phyloP scores from a whole-genome alignment of 2,797 vertebrate species.

The Selene dorsalis region DNA sequence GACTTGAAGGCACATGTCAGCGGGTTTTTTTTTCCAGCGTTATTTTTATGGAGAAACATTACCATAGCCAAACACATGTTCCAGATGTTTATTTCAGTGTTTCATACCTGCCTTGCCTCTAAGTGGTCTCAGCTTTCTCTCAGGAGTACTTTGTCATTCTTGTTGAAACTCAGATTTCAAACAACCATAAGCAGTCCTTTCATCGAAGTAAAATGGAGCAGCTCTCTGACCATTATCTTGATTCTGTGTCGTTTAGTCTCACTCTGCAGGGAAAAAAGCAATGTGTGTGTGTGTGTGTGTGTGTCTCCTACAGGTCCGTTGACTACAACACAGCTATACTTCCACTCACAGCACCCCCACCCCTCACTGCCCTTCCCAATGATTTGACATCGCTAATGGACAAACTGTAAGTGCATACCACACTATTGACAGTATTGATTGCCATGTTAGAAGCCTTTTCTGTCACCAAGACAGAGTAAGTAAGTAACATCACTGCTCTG shows the following conservation, averaged over 20 bases:
- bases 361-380: conserved; percentile 66
- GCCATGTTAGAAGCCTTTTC: neutral
- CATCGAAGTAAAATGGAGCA: conserved; percentile 40
- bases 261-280: conserved; percentile 29
- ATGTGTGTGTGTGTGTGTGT: conserved; percentile 16
- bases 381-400: conserved; percentile 58
- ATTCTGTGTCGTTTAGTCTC: conserved; percentile 31
- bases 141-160: conserved; percentile 31
- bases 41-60: no score
- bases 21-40: no score
- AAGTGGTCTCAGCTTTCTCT: conserved; percentile 32
- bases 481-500: neutral
- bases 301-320: conserved; percentile 71
- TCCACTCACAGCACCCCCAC: conserved; percentile 67
- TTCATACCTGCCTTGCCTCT: conserved; percentile 10
- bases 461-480: neutral
- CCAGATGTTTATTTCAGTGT: neutral
- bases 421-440: conserved; percentile 2
- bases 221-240: conserved; percentile 42
- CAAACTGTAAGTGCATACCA: conserved; percentile 66
- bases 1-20: no score
- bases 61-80: conserved; percentile 7
- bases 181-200: conserved; percentile 52
- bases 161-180: conserved; percentile 47
- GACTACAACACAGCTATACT: conserved; percentile 73